These are phyloP conservation scores for Heteromurus nitidus DNA, from an alignment of 2,888 invertebrate species.

Conservation along the genomic window DNA sequence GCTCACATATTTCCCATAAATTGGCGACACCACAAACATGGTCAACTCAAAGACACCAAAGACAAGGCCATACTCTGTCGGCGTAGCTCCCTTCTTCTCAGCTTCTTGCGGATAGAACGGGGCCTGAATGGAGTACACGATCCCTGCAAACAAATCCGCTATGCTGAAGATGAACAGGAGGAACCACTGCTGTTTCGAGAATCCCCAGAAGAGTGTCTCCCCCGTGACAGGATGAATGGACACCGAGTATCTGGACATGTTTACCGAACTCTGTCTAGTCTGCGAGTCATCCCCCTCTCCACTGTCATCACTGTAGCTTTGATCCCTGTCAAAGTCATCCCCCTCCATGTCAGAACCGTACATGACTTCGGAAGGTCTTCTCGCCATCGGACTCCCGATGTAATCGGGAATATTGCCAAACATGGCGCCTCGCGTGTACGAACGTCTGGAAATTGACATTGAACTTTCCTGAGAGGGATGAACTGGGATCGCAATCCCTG, in stretches of 20 bases:
- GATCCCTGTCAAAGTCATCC: slow-evolving; percentile 37
- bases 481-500: slow-evolving; percentile 58
- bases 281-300: slow-evolving; percentile 12
- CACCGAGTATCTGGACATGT: slow-evolving; percentile 57
- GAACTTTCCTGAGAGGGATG: slow-evolving; percentile 58
- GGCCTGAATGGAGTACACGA: slow-evolving; percentile 89
- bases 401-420: slow-evolving; percentile 62
- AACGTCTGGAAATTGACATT: slow-evolving; percentile 52
- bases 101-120: slow-evolving; percentile 93
- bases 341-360: slow-evolving; percentile 17
- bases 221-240: slow-evolving; percentile 61
- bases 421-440: slow-evolving; percentile 56
- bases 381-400: slow-evolving; percentile 40
- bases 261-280: slow-evolving; percentile 45
- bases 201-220: slow-evolving; percentile 74
- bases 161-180: slow-evolving; percentile 86
- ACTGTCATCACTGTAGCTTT: slow-evolving; percentile 37
- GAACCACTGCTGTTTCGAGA: slow-evolving; percentile 85
- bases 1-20: slow-evolving; percentile 76
- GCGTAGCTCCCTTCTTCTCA: slow-evolving; percentile 86
- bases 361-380: slow-evolving; percentile 53
- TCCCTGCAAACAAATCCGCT: slow-evolving; percentile 89
- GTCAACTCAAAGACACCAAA: slow-evolving; percentile 82
- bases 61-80: slow-evolving; percentile 89
- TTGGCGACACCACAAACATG: slow-evolving; percentile 74